Evolutionary conservation across 2,113 vertebrate genomes (phyloP), one percentile per base, ranked within the genome.

Genomic region (Perognathus longimembris): DNA sequence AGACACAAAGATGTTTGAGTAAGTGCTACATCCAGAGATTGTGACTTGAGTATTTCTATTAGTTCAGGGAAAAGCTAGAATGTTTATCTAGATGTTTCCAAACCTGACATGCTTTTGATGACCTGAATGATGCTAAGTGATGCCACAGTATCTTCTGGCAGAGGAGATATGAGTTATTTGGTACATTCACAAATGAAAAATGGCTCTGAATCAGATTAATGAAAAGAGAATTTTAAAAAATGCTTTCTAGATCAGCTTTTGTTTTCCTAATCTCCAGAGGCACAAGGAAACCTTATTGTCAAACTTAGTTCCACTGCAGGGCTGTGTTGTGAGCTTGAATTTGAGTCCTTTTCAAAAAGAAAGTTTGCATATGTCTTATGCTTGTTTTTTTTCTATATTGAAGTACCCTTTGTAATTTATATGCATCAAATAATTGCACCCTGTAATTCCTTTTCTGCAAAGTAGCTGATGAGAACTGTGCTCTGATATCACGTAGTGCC

Each of bases 1-100:
- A 81, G 85, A 88, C 40, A 32, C 3, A 3, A 94, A 30, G 80
- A 45, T 94, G 32, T 96, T 95, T 95, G 73, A 8, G 61, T 63
- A 78, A 90, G 70, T 30, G 57, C 11, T 17, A 1, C 63, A 78
- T 40, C 22, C 32, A 42, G 30, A 96, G 45, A 70, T 84, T 63
- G 8, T 74, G 28, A 86, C 71, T 77, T 90, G 73, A 88, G n/a
- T 50, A n/a, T 77, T 92, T 81, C 26, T 75, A 67, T 81, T 76
- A 81, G 50, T 38, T 17, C 70, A 85, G 63, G 34, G 3, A 24
- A 90, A 66, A 79, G 54, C 22, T 75, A 54, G 64, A 91, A 45
- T 34, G 28, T 64, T 54, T 73, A 34, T 80, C 30, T 91, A 22
- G 45, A 73, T 79, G 40, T 69, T 93, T 88, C n/a, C 61, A 81